Base-by-base conservation (phyloP, 2,888 invertebrate genomes). In the Tetragonisca angustula region DNA sequence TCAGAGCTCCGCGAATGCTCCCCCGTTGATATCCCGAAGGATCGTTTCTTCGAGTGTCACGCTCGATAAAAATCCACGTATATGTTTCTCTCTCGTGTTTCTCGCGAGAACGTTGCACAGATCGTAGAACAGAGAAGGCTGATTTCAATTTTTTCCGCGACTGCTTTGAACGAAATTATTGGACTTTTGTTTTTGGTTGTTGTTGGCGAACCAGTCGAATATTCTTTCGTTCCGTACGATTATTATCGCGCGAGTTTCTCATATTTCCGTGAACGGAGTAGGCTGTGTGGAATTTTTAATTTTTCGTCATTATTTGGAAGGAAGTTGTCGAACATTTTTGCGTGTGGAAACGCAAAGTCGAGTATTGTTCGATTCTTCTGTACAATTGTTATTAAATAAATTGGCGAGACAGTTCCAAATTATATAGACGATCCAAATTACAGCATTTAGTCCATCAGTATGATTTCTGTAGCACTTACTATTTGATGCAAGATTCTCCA, bases 1-100 rank as follows among this genome's bases (percentile, higher is more conserved):
- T 61, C 68, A 27, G 52, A 32, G 24, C n/a, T 15, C 32, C 24
- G 21, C 49, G 78, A 49, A 64, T 77, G 68, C 61, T 68, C 19
- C 54, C 65, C 43, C 43, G 24, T 13, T 49, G 52, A 43, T 52
- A 21, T 36, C 50, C 32, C 19, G 17, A 32, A 78, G 69, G n/a
- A 79, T 49, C 54, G 27, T 0, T 59, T 4, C 24, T 24, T 62
- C 17, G 15, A n/a, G n/a, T 17, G 54, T 1, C 6, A 21, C 27
- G 6, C 21, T 19, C 9, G 19, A 52, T 52, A 32, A 19, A 69
- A 32, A 52, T 52, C 9, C 17, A n/a, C 5, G 21, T 6, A 24
- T 24, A 11, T 52, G 13, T 27, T 68, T 27, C 27, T 27, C 11
- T 27, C 21, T 13, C 13, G 3, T 1, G 19, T 21, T 64, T 32